Evolutionary conservation across 2,797 vertebrate genomes (phyloP).

Genomic region (Sebastes paucispinis): DNA sequence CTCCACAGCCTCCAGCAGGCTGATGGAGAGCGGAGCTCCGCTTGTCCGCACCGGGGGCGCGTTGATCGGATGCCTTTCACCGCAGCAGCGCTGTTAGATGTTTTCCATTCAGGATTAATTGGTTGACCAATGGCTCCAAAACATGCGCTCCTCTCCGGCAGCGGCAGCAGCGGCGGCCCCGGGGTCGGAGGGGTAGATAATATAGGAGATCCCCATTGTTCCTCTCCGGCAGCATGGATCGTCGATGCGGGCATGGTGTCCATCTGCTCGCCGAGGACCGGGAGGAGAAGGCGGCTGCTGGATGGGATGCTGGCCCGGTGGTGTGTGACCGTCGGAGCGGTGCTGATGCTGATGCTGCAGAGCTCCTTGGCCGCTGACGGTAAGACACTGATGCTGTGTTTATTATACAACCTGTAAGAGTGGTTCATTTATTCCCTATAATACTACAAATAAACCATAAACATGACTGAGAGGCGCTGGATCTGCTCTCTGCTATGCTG

Average conservation of each 20-base stretch:
- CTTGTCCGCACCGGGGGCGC: constrained; percentile 56
- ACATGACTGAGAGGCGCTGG: not conserved
- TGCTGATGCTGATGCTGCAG: constrained; percentile 79
- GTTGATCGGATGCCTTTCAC: constrained; percentile 75
- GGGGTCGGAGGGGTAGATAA: constrained; percentile 34
- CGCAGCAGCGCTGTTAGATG: constrained; percentile 70
- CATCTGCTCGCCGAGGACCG: constrained; percentile 35
- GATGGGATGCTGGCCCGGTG: constrained; percentile 70
- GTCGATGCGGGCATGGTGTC: constrained; percentile 33
- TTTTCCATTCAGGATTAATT: constrained; percentile 64
- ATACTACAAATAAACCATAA: not conserved
- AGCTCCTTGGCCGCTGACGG: constrained; percentile 73
- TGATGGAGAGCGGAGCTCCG: constrained; percentile 70
- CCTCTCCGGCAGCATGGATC: constrained; percentile 52
- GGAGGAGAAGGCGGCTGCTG: constrained; percentile 53
- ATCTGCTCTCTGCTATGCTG: not conserved
- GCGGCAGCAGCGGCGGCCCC: constrained; percentile 50
- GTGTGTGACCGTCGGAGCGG: constrained; percentile 59
- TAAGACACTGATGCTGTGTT: constrained; percentile 60
- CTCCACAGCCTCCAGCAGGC: constrained; percentile 39
- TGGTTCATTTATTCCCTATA: not conserved
- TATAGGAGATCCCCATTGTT: constrained; percentile 19
- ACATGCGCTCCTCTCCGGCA: constrained; percentile 69
- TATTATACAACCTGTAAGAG: constrained; percentile 44
- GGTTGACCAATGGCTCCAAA: constrained; percentile 82